A percentile compares a stretch with the other conserved stretches of the same genome.
Evolutionary conservation across 2,888 invertebrate species (phyloP).

Genomic region (Macrophya annulata): DNA sequence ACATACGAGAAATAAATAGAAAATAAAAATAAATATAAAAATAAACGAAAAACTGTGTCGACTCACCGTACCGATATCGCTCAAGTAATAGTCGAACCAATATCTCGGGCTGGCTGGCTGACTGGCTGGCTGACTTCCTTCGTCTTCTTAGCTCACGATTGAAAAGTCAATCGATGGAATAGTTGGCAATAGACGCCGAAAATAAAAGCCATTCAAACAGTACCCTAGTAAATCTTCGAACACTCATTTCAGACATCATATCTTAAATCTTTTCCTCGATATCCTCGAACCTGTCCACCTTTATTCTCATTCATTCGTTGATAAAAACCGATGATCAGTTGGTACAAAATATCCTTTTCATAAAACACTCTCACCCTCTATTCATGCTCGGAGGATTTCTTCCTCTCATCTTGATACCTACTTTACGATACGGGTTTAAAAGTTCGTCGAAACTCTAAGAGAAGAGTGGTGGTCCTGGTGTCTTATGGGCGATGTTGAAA

Average conservation of each 20-base stretch:
- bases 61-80: conserved; percentile 48
- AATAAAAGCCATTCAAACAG: conserved; percentile 61
- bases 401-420: neutral
- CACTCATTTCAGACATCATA: neutral
- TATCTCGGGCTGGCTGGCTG: conserved; percentile 61
- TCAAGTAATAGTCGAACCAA: conserved; percentile 66
- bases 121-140: conserved; percentile 51
- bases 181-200: conserved; percentile 61
- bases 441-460: conserved; percentile 10
- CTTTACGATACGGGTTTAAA: neutral
- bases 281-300: neutral
- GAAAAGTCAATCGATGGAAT: conserved; percentile 63
- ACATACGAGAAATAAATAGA: neutral
- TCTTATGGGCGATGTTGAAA: neutral
- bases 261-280: neutral
- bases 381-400: neutral
- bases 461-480: neutral
- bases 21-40: neutral
- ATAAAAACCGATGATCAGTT: neutral
- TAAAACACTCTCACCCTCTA: neutral
- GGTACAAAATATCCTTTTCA: too few relatives aligned
- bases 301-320: neutral
- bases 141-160: conserved; percentile 50
- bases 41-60: conserved; percentile 61
- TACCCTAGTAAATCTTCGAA: neutral